Conservation (phyloP, 2,113 vertebrate genomes). For the Eubucco bourcierii region DNA sequence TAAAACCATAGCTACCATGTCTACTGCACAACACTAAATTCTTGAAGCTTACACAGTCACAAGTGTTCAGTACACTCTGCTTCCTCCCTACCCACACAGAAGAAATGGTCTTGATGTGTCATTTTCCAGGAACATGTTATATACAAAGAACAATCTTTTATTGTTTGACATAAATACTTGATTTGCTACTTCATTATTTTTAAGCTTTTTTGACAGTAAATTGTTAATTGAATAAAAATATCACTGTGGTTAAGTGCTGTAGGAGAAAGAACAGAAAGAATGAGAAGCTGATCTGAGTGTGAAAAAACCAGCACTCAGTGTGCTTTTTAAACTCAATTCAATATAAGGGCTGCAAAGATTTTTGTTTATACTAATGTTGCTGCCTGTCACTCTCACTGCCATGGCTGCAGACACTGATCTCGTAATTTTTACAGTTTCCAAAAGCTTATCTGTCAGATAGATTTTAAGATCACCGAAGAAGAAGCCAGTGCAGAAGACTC, state of each 20-base stretch:
- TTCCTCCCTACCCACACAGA: not conserved
- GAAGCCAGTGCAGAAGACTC: not conserved
- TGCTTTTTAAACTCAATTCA: not conserved
- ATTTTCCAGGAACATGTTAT: not conserved
- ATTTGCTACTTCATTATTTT: not conserved
- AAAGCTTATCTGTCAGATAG: not conserved
- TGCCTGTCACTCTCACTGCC: not conserved
- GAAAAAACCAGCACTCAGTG: not conserved
- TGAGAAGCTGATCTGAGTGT: not conserved
- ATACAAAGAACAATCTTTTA: not conserved
- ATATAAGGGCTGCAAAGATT: not conserved
- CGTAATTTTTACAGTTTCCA: not conserved
- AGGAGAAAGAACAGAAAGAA: not conserved
- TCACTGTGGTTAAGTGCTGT: not conserved
- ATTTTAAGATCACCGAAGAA: not conserved
- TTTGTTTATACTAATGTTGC: not conserved
- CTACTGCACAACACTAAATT: not conserved
- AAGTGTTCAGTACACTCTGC: not conserved
- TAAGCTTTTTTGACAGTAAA: not conserved
- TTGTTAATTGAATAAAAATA: not conserved
- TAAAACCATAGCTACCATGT: accelerated
- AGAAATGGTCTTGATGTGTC: not conserved
- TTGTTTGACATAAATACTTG: not conserved
- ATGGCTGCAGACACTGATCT: not conserved
- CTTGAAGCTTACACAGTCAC: not conserved